A percentile compares a stretch with the other conserved stretches of the same genome.
phyloP scores from a whole-genome alignment of 2,113 vertebrate genomes.

The Siniperca chuatsi region DNA sequence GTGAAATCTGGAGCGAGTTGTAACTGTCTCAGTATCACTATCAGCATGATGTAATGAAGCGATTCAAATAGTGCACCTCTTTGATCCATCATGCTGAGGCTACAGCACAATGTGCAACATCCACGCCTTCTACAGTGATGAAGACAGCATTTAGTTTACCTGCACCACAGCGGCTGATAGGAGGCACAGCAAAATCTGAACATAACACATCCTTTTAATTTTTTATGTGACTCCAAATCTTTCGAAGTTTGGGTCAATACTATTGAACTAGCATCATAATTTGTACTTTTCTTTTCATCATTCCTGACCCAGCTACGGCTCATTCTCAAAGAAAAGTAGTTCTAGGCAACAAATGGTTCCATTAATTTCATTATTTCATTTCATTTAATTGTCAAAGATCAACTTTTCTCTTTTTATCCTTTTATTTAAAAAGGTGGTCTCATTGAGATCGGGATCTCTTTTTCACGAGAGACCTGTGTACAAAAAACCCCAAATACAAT shows the following conservation, averaged over 20 bases:
- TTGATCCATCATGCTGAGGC: not conserved
- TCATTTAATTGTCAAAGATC: not conserved
- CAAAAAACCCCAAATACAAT: too few relatives aligned
- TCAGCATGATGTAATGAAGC: not conserved
- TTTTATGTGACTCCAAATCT: not conserved
- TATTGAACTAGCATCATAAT: too few relatives aligned
- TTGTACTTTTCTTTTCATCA: too few relatives aligned
- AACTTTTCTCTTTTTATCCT: too few relatives aligned
- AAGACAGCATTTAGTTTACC: not conserved
- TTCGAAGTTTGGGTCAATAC: too few relatives aligned
- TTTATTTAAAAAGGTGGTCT: too few relatives aligned
- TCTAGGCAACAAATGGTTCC: too few relatives aligned
- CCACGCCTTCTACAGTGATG: too few relatives aligned
- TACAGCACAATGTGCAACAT: not conserved
- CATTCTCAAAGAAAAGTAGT: too few relatives aligned
- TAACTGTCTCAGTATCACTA: not conserved
- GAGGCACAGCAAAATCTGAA: not conserved
- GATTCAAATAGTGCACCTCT: not conserved
- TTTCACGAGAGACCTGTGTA: too few relatives aligned
- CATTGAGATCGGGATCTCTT: too few relatives aligned
- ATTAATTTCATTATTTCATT: not conserved
- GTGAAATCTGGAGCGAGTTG: not conserved
- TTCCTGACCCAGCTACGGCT: too few relatives aligned
- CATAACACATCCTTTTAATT: not conserved
- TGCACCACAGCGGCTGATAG: not conserved